These are phyloP conservation scores for Drosophila yooni DNA, from an alignment of 2,888 invertebrate genomes.

Conservation along the genomic window DNA sequence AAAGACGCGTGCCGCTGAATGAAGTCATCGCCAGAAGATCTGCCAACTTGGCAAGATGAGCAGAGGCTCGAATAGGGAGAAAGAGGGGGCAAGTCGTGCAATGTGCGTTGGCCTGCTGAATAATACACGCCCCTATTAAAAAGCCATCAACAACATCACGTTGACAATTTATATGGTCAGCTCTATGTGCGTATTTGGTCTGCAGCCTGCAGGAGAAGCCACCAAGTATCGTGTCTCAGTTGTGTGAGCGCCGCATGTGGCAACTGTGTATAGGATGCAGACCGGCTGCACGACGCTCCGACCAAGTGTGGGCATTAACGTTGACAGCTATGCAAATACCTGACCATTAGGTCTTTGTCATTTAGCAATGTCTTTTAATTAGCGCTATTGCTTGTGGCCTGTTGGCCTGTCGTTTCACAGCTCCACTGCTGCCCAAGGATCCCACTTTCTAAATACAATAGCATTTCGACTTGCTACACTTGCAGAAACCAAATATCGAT, in stretches of 20 bases:
- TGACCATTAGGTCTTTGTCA: constrained; percentile 79
- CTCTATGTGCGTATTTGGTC: constrained; percentile 71
- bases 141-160: constrained; percentile 54
- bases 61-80: neutral
- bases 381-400: constrained; percentile 56
- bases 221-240: constrained; percentile 1
- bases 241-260: constrained; percentile 45
- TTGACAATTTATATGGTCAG: constrained; percentile 77
- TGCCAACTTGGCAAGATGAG: neutral
- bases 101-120: constrained; percentile 64
- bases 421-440: constrained; percentile 15
- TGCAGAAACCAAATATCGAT: neutral
- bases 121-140: constrained; percentile 77
- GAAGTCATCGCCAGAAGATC: constrained; percentile 52
- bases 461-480: neutral
- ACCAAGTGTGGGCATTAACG: constrained; percentile 78
- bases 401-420: constrained; percentile 20
- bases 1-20: constrained; percentile 53
- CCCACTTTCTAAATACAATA: constrained; percentile 63
- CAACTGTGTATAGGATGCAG: neutral
- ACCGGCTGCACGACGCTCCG: constrained; percentile 34
- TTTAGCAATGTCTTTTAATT: constrained; percentile 79
- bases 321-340: constrained; percentile 78
- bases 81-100: constrained; percentile 45
- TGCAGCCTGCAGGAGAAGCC: neutral